A percentile compares a stretch with the other conserved stretches of the same genome.
Evolutionary conservation across 2,113 vertebrate species (phyloP).

Genomic region (Rhynchomys soricoides): DNA sequence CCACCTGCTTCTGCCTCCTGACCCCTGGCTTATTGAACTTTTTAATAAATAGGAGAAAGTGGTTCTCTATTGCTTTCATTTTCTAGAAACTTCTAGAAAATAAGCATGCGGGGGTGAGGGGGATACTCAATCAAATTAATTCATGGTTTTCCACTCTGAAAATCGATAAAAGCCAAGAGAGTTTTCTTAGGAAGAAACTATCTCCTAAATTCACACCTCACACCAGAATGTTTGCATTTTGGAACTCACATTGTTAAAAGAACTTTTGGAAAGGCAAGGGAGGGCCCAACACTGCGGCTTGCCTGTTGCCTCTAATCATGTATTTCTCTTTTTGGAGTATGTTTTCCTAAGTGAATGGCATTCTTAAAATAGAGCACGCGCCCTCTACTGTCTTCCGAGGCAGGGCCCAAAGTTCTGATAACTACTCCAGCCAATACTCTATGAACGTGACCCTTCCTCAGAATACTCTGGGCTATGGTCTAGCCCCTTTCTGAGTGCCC

Average conservation of each 20-base stretch:
- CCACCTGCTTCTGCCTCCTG: not conserved
- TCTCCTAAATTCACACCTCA: not conserved
- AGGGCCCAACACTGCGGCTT: not conserved
- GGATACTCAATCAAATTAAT: not conserved
- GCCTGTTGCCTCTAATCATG: constrained; percentile 32
- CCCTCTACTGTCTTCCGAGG: not conserved
- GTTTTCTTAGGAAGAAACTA: not conserved
- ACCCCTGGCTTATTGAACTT: not conserved
- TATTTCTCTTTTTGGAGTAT: constrained; percentile 41
- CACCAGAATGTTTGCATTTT: not conserved
- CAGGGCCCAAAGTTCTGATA: not conserved
- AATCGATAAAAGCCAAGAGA: not conserved
- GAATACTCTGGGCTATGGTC: not conserved
- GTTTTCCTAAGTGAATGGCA: constrained; percentile 32
- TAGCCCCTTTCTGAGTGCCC: not conserved
- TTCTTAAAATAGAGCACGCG: constrained; percentile 57
- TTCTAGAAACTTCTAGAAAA: constrained; percentile 24
- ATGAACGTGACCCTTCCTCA: not conserved
- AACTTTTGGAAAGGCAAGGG: constrained; percentile 14
- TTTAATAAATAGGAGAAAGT: not conserved
- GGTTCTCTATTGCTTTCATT: not conserved
- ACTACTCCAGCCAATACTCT: not conserved
- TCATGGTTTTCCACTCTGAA: constrained; percentile 1
- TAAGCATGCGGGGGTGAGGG: not conserved
- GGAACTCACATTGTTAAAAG: constrained; percentile 7